Percentiles rank a stretch among this genome's conserved stretches.
Conservation (phyloP, 92 coral and sea anemone species). For the Parazoanthus swiftii region DNA sequence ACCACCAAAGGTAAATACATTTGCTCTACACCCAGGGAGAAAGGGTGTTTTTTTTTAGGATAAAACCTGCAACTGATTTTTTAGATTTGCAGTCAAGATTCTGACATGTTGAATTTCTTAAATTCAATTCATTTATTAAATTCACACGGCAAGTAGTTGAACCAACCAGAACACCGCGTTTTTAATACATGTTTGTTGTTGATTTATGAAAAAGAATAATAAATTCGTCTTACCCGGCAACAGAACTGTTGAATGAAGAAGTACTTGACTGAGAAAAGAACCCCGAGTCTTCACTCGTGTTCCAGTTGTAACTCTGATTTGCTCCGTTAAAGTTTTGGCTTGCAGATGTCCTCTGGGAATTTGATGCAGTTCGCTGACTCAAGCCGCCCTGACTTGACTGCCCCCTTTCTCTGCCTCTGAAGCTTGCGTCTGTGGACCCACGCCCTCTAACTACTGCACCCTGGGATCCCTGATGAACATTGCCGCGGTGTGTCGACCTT, state of each 20-base stretch:
- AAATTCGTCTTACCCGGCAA: not conserved
- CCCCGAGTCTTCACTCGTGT: not conserved
- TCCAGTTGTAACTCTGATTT: not conserved
- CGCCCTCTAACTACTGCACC: not conserved
- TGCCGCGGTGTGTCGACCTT: not conserved
- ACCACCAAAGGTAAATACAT: too few relatives aligned
- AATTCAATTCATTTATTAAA: too few relatives aligned
- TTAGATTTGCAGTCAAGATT: too few relatives aligned
- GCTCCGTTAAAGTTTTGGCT: not conserved
- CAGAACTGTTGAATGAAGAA: conserved; percentile 1
- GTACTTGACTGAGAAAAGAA: not conserved
- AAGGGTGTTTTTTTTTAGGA: too few relatives aligned
- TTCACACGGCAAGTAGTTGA: too few relatives aligned
- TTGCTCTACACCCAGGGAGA: too few relatives aligned
- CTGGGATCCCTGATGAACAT: not conserved
- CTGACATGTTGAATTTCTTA: too few relatives aligned
- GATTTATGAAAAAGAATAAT: not conserved
- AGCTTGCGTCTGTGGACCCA: not conserved
- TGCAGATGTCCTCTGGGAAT: not conserved
- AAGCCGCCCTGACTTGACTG: not conserved
- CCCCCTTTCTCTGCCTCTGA: not conserved
- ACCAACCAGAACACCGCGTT: too few relatives aligned
- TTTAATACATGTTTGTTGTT: not conserved
- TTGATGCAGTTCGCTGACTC: not conserved
- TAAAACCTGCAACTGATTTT: too few relatives aligned